Base-by-base conservation (phyloP, 1,140 invertebrate species). In the Drosophila cardini region DNA sequence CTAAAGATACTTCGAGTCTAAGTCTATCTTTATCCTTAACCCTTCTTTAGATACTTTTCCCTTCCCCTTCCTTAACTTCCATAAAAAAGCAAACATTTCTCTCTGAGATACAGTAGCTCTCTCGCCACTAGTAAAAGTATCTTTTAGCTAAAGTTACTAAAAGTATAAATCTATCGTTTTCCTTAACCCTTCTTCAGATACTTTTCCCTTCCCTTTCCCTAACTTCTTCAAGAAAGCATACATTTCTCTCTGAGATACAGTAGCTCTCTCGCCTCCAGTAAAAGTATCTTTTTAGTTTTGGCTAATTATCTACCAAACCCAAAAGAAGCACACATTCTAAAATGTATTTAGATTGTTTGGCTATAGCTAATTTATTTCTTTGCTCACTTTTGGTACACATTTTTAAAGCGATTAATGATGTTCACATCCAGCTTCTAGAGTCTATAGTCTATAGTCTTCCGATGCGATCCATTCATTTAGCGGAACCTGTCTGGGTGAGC, bases 401-500 rank as follows among this genome's bases (percentile, higher is more conserved):
- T 42, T 21, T 16, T 30, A 9, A 13, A 58, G 21, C 73, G 63
- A 21, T 32, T 85, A 85, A 85, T 85, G 81, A 86, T 78, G 78
- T 75, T 45, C 52, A 36, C 36, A 26, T 60, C 62, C 68, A 62
- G 68, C 80, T 58, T 70, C 67, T 45, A 48, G 18, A 53, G 62
- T 11, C 15, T 48, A 38, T 26, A 26, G 21, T 3, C 21, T 26
- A 26, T 26, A 26, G 21, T 11, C 36, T 38, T 38, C 36, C 50
- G 6, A 16, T 15, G n/a, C 50, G 10, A 48, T 43, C 43, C 65
- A 77, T 76, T 58, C 68, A 63, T 38, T 64, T 63, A 55, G 65
- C 72, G 38, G 57, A 84, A 82, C 78, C 80, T 84, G 80, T 74
- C 81, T 64, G 63, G 72, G 13, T 62, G 61, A 62, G 67, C 78